A percentile compares a stretch with the other conserved stretches of the same genome.
These are phyloP conservation scores for Eurytoma californica DNA, from an alignment of 2,888 invertebrate species.

Conservation along the genomic window DNA sequence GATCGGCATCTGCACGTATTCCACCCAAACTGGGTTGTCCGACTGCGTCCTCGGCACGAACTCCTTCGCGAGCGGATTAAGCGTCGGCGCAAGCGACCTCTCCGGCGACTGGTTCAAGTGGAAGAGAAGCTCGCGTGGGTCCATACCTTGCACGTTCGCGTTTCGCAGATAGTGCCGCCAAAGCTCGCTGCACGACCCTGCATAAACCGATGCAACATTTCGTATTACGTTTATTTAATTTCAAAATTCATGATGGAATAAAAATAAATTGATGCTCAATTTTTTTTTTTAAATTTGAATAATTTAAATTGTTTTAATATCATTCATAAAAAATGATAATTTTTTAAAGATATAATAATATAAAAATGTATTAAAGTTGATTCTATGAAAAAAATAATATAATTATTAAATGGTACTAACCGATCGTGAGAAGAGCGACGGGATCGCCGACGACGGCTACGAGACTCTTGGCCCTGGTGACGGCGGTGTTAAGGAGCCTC, in stretches of 20 bases:
- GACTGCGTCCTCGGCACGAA: conserved; percentile 81
- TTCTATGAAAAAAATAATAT: background rate
- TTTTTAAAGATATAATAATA: background rate
- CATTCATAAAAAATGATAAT: too few species aligned
- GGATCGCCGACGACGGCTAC: conserved; percentile 92
- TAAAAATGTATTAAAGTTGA: background rate
- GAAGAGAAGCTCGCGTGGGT: conserved; percentile 54
- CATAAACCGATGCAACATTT: background rate
- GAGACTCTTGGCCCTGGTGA: conserved; percentile 87
- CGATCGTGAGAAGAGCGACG: conserved; percentile 86
- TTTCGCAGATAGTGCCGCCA: conserved; percentile 86
- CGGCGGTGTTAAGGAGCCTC: conserved; percentile 88
- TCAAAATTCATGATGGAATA: too few species aligned
- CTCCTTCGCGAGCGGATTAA: conserved; percentile 89
- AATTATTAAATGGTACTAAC: conserved; percentile 66
- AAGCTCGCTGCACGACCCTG: conserved; percentile 82
- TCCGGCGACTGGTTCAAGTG: conserved; percentile 54
- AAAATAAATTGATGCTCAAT: too few species aligned
- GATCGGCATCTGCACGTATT: conserved; percentile 62
- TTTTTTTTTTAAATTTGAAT: background rate
- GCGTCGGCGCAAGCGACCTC: conserved; percentile 65
- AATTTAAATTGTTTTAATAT: too few species aligned
- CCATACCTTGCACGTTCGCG: conserved; percentile 64
- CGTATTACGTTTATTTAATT: too few species aligned
- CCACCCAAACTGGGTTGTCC: conserved; percentile 58